Evolutionary conservation across 2,888 invertebrate species (phyloP), one percentile per base, ranked within the genome.

Genomic region (Sesia bembeciformis): DNA sequence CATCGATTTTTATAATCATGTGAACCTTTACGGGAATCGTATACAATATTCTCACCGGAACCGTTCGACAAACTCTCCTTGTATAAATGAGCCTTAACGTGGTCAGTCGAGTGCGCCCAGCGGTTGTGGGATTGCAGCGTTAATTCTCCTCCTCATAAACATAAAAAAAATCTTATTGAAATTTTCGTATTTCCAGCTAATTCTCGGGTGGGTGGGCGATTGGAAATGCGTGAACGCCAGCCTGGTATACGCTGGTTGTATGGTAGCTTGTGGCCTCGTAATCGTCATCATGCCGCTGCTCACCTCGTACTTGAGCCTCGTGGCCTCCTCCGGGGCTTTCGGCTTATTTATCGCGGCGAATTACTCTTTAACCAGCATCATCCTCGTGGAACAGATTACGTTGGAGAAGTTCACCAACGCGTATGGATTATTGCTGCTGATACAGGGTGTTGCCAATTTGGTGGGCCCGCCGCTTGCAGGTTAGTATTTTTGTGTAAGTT

Each of bases 341-440:
- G 97, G 97, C 1, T 93, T 97, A 61, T 94, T 95, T 80, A 96
- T 97, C 66, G 96, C 97, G 40, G 97, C 97, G 57, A 97, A 97
- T 87, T 98, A 97, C 86, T 94, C 96, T 3, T 91, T 98, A 49
- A 96, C 97, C 39, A 95, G 96, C 71, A 96, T 97, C 68, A 96
- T 98, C 61, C 91, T 97, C 56, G 96, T 97, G 56, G 94, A 97
- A 74, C 91, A 97, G 75, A 95, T 97, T 62, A 95, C 96, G n/a
- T 80, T 98, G 63, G 96, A 97, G 78, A 92, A 95, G 68, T 97
- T 98, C 76, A 96, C 97, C 52, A 96, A 95, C 74, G 97, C 97
- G 4, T 98, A 97, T 73, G 98, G 98, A 0, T 82, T 98, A 65
- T 82, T 97, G 67, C 89, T 97, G 72, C 89, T 98, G 53, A 95